Percentiles rank a stretch among this genome's conserved stretches.
Conservation (phyloP, 64 coral and sea anemone genomes). For the Hydrozoanthus tunicans region DNA sequence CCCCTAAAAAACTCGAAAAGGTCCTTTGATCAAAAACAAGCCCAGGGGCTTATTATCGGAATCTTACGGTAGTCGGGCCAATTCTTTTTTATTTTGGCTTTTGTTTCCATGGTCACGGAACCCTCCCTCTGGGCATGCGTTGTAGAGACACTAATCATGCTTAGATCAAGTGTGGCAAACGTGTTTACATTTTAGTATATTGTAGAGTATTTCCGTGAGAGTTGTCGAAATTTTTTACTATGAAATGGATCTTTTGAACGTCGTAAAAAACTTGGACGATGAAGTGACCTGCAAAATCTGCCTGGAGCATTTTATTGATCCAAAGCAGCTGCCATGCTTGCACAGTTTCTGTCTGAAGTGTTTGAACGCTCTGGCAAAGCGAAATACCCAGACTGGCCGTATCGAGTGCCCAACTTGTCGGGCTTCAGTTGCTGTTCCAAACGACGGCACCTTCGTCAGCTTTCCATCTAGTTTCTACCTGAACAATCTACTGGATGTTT, state of each 20-base stretch:
- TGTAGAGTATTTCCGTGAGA: too few species aligned
- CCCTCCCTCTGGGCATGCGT: too few species aligned
- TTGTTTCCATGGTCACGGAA: too few species aligned
- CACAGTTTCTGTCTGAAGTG: slow-evolving; percentile 38
- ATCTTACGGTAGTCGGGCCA: too few species aligned
- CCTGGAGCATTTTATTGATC: slow-evolving; percentile 31
- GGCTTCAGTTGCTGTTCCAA: background rate
- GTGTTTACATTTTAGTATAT: too few species aligned
- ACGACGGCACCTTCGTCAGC: background rate
- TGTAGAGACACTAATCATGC: too few species aligned
- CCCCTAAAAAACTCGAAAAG: too few species aligned
- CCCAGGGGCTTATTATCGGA: too few species aligned
- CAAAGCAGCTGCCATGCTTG: slow-evolving; percentile 13
- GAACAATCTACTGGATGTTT: slow-evolving; percentile 22
- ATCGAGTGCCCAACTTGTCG: slow-evolving; percentile 17
- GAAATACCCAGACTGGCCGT: background rate
- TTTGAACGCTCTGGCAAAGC: slow-evolving; percentile 2
- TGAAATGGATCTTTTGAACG: background rate
- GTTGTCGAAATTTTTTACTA: too few species aligned
- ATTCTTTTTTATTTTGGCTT: too few species aligned
- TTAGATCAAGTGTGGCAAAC: too few species aligned
- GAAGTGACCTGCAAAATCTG: slow-evolving; percentile 30
- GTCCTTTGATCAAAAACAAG: too few species aligned
- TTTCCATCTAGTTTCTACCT: slow-evolving; percentile 32
- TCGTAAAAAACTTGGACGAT: background rate